Percentiles rank a stretch among this genome's conserved stretches.
Evolutionary conservation across 2,797 vertebrate genomes (phyloP).

Genomic region (Holocentrus rufus): DNA sequence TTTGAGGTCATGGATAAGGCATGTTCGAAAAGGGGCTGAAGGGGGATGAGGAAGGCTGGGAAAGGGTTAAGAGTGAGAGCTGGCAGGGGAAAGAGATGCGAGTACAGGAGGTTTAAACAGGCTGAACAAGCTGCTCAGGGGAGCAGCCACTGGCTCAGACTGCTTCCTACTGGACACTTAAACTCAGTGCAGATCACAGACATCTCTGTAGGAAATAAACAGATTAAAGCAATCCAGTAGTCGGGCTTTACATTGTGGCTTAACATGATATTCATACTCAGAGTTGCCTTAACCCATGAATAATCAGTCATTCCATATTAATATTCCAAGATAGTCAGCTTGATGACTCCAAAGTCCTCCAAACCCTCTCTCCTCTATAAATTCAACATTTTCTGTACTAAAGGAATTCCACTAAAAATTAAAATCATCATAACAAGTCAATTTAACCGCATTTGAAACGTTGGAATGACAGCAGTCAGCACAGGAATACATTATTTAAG

Average conservation of each 20-base stretch:
- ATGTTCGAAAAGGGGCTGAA: neutral
- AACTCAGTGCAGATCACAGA: slow-evolving; percentile 1
- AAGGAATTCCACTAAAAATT: neutral
- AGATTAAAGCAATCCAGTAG: neutral
- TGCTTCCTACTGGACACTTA: slow-evolving; percentile 11
- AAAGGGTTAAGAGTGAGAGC: slow-evolving; percentile 31
- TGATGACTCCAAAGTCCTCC: slow-evolving; percentile 2
- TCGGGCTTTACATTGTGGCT: neutral
- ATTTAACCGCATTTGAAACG: neutral
- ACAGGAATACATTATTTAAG: slow-evolving; percentile 62
- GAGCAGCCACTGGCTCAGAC: slow-evolving; percentile 24
- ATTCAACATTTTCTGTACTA: neutral
- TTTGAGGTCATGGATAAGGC: neutral
- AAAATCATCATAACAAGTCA: neutral
- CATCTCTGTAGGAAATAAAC: slow-evolving; percentile 14
- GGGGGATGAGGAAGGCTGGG: neutral
- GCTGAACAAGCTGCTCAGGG: slow-evolving; percentile 31
- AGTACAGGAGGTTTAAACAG: slow-evolving; percentile 31
- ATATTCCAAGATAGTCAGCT: neutral
- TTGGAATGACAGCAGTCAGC: slow-evolving; percentile 23
- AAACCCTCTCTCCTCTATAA: neutral
- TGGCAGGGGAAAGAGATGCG: slow-evolving; percentile 15
- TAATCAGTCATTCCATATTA: slow-evolving; percentile 3
- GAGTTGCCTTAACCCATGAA: neutral
- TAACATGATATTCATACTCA: neutral